Conservation (phyloP, 2,113 vertebrate genomes). For the Ahaetulla prasina region DNA sequence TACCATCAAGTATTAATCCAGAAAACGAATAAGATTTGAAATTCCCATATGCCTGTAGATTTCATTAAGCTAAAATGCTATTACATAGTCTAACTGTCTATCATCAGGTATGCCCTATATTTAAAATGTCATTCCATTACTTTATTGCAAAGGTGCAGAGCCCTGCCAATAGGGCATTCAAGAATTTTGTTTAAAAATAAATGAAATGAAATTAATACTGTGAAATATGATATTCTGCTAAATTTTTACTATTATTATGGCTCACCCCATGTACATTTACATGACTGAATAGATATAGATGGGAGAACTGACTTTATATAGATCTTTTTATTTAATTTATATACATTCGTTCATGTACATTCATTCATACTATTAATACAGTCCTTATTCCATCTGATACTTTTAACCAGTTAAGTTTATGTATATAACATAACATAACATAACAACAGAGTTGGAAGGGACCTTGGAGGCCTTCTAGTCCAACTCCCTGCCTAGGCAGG, state of each 20-base stretch:
- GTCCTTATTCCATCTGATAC: not conserved
- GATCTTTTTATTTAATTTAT: not conserved
- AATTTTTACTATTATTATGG: not conserved
- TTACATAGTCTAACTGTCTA: conserved; percentile 12
- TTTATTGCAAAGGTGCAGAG: conserved; percentile 30
- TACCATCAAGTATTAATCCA: conserved; percentile 4
- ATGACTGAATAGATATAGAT: not conserved
- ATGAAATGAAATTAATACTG: not conserved
- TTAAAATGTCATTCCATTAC: conserved; percentile 32
- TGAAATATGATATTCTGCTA: not conserved
- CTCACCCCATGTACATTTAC: not conserved
- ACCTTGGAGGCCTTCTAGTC: no score
- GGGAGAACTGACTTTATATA: not conserved
- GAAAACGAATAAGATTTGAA: conserved; percentile 3
- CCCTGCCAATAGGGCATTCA: not conserved
- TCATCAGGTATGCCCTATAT: conserved; percentile 39
- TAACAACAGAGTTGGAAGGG: no score
- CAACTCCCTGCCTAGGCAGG: no score
- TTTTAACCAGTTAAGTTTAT: not conserved
- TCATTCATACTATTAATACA: not conserved
- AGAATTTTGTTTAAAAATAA: no score
- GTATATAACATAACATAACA: no score
- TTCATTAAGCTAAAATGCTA: not conserved
- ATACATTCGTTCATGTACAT: not conserved
- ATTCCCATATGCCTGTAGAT: conserved; percentile 34